phyloP scores from a whole-genome alignment of 2,888 invertebrate genomes.

The Hypomecis atomaria region DNA sequence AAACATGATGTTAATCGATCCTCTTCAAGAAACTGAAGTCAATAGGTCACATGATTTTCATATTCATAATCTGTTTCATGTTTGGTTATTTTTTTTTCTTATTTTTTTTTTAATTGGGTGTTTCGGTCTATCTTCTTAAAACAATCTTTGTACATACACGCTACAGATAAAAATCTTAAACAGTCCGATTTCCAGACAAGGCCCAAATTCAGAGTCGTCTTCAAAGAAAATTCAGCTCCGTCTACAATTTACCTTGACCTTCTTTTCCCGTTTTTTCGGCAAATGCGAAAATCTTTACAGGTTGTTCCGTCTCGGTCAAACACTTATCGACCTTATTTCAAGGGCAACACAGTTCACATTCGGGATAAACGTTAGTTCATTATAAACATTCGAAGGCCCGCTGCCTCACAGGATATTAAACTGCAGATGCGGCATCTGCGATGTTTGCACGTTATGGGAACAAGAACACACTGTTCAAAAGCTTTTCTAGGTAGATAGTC shows the following conservation, averaged over 20 bases:
- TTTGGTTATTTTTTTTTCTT: no score
- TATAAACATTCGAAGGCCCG: slow-evolving; percentile 32
- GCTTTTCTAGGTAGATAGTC: no score
- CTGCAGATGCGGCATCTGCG: no score
- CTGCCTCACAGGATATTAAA: slow-evolving; percentile 36
- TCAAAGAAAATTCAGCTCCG: slow-evolving; percentile 22
- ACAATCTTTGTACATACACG: no score
- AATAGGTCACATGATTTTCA: no score
- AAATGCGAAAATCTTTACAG: slow-evolving; percentile 24
- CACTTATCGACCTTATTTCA: slow-evolving; percentile 23
- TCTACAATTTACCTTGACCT: slow-evolving; percentile 29
- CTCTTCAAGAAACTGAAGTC: no score
- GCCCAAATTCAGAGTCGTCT: not conserved
- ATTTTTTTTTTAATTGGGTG: no score
- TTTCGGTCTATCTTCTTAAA: no score
- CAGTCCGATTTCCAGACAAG: not conserved
- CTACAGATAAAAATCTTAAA: not conserved
- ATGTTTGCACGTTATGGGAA: no score
- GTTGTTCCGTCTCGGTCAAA: not conserved
- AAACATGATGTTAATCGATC: no score
- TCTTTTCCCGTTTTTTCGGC: slow-evolving; percentile 25
- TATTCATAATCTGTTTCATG: no score
- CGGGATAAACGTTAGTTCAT: slow-evolving; percentile 18
- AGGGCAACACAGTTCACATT: slow-evolving; percentile 15
- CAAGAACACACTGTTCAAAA: no score